These are phyloP conservation scores for Thaumatotibia leucotreta DNA, from an alignment of 1,140 invertebrate species.

Conservation along the genomic window DNA sequence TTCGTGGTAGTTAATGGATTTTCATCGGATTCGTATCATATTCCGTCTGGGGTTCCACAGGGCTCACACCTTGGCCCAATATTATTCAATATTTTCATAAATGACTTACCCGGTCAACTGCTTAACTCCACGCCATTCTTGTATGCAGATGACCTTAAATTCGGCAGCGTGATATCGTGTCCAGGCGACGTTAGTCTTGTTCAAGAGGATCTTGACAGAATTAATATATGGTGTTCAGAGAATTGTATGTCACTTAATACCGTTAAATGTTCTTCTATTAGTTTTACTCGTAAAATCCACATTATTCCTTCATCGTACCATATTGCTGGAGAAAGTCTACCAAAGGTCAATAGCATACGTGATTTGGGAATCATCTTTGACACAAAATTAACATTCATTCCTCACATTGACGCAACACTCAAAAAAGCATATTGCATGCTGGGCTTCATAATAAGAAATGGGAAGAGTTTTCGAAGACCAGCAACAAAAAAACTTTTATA, in stretches of 20 bases:
- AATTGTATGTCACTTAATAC: not conserved
- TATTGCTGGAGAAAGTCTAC: not conserved
- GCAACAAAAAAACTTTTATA: slow-evolving; percentile 1
- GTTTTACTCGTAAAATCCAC: slow-evolving; percentile 2
- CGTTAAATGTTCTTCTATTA: slow-evolving; percentile 9
- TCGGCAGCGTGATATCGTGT: not conserved
- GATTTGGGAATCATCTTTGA: not conserved
- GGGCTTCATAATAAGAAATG: slow-evolving; percentile 11
- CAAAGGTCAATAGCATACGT: not conserved
- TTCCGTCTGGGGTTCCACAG: not conserved
- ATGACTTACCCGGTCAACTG: not conserved
- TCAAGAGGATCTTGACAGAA: not conserved
- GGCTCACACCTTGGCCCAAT: not conserved
- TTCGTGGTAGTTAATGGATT: not conserved
- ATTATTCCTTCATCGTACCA: not conserved
- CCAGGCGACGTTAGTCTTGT: not conserved
- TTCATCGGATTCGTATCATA: not conserved
- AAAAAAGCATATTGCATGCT: not conserved
- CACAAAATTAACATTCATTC: not conserved
- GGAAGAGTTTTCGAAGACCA: not conserved
- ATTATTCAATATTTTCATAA: slow-evolving; percentile 5
- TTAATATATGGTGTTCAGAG: not conserved
- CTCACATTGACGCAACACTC: slow-evolving; percentile 10
- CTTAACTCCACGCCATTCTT: not conserved
- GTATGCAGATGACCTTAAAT: not conserved